Evolutionary conservation across 2,113 vertebrate species (phyloP), one percentile per base, ranked within the genome.

Genomic region (Myiopsitta monachus): DNA sequence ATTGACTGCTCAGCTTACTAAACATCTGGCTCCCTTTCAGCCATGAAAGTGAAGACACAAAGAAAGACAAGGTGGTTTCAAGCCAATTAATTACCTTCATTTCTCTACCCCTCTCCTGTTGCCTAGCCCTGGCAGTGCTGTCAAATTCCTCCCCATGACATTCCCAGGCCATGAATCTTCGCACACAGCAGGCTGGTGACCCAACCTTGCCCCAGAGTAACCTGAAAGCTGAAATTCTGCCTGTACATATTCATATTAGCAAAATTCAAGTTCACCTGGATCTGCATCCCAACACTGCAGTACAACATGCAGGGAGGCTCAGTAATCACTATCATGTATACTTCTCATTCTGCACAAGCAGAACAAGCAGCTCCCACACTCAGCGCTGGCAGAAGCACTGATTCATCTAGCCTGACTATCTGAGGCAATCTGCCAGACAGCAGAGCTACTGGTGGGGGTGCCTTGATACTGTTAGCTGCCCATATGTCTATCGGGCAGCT

Each of bases 361-460:
- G 86, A 84, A 67, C 54, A 61, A 55, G 47, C 76, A 4, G 88
- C 23, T 80, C 74, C 88, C 91, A 31, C 28, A 23, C 59, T 31
- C 68, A 43, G 83, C 38, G 7, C 38, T 9, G 22, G 86, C 91
- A 90, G 86, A 76, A 66, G 76, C 86, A 39, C 92, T 92, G 95
- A 95, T 81, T 95, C 94, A 83, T 67, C 64, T 33, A 70, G 73
- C 64, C 67, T 67, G 49, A 78, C 79, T 93, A 72, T 52, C 88
- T 22, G 72, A 74, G 92, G 95, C 95, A 92, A 87, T 83, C 88
- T 88, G 96, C 95, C 95, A 96, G 92, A 90, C 54, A 7, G 54
- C 94, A 77, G 75, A 92, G 88, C 54, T 94, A 88, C 92, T 95
- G 83, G n/a, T 93, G 88, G 76, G 76, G 83, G 59, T 93, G 88